These are phyloP conservation scores for Lepidocolaptes lacrymiger DNA, from an alignment of 2,797 vertebrate species.

Conservation along the genomic window DNA sequence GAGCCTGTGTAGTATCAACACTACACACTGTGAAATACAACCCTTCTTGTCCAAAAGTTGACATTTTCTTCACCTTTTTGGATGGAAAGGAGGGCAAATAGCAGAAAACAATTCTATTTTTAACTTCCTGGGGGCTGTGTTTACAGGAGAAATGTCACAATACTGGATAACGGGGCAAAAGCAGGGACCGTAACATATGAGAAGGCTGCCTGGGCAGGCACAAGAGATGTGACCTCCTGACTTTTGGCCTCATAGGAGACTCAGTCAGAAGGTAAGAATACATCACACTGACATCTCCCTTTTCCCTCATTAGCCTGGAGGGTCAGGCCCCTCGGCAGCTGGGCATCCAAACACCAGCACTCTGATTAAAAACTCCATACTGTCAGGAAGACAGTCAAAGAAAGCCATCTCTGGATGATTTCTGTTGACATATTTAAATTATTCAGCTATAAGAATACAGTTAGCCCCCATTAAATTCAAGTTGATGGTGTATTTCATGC, in stretches of 20 bases:
- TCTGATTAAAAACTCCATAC: constrained; percentile 21
- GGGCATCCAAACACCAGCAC: not conserved
- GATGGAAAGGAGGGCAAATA: not conserved
- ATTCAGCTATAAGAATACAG: constrained; percentile 13
- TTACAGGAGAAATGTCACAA: constrained; percentile 42
- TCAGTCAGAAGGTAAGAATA: constrained; percentile 34
- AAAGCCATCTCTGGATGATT: constrained; percentile 6
- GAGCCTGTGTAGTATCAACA: not conserved
- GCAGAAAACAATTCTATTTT: constrained; percentile 25
- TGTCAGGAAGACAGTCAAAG: constrained; percentile 9
- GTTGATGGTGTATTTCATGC: not conserved
- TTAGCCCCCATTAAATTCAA: constrained; percentile 8
- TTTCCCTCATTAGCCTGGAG: constrained; percentile 25
- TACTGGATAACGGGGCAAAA: not conserved
- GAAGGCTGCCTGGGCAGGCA: not conserved
- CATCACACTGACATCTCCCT: constrained; percentile 17
- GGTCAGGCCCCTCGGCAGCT: constrained; percentile 12
- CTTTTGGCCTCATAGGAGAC: not conserved
- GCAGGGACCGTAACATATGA: not conserved
- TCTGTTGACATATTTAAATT: constrained; percentile 37
- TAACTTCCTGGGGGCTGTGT: not conserved
- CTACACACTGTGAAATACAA: not conserved
- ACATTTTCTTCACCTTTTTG: not conserved
- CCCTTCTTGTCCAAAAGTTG: not conserved
- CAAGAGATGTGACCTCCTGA: constrained; percentile 21